Percentiles rank a stretch among this genome's conserved stretches.
Evolutionary conservation across 2,113 vertebrate species (phyloP).

Genomic region (Sorex araneus): DNA sequence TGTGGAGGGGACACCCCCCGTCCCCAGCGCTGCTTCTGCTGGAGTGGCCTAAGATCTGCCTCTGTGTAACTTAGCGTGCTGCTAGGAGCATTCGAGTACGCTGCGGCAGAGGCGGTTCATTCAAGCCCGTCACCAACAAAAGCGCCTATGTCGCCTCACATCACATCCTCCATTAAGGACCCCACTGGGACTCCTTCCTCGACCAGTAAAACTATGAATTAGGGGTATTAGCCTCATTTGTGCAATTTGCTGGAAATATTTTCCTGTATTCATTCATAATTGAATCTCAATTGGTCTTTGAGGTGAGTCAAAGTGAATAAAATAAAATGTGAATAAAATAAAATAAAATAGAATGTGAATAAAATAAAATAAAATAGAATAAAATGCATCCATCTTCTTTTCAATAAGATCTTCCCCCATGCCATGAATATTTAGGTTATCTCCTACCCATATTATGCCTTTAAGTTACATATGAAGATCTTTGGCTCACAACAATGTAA

Average conservation of each 20-base stretch:
- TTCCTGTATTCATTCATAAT: conserved; percentile 23
- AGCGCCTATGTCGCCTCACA: not conserved
- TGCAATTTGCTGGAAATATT: not conserved
- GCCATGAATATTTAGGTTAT: conserved; percentile 29
- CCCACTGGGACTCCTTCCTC: not conserved
- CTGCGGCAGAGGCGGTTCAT: not conserved
- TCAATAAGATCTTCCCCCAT: not conserved
- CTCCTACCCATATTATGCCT: not conserved
- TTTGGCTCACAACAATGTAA: not conserved
- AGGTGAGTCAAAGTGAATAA: conserved; percentile 34
- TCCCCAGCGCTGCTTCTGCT: too few relatives aligned
- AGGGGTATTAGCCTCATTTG: not conserved
- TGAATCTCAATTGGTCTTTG: conserved; percentile 41
- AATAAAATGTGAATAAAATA: conserved; percentile 39
- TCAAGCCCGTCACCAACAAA: not conserved
- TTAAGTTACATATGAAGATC: too few relatives aligned
- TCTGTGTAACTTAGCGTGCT: not conserved
- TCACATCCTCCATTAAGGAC: not conserved
- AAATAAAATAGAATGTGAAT: conserved; percentile 39
- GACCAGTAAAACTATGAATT: conserved; percentile 13
- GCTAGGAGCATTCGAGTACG: not conserved
- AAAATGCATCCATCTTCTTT: conserved; percentile 27
- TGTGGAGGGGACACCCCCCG: not conserved
- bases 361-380: conserved; percentile 32
- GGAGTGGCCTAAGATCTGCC: too few relatives aligned